Evolutionary conservation across 2,888 invertebrate genomes (phyloP).

Genomic region (Drosophila eohydei): DNA sequence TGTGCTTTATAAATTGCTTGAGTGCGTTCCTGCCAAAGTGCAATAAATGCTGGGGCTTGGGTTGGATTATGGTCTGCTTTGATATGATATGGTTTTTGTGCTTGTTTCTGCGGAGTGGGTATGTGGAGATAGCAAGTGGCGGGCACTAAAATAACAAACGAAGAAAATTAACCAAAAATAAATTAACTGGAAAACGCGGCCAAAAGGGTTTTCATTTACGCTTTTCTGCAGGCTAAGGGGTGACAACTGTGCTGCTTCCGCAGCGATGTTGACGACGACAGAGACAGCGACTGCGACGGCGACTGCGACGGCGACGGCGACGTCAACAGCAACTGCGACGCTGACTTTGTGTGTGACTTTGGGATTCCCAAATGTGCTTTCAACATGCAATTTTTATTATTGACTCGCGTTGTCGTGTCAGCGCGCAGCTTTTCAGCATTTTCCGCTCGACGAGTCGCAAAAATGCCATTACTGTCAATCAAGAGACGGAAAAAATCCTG

Average conservation of each 20-base stretch:
- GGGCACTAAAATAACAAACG: conserved; percentile 74
- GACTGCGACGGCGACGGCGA: conserved; percentile 24
- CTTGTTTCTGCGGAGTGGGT: conserved; percentile 5
- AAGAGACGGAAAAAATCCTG: conserved; percentile 61
- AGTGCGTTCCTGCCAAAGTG: conserved; percentile 72
- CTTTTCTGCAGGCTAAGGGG: conserved; percentile 41
- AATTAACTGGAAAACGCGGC: conserved; percentile 75
- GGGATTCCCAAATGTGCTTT: conserved; percentile 77
- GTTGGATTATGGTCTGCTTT: conserved; percentile 30
- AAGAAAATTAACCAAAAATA: conserved; percentile 79
- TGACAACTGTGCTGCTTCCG: conserved; percentile 70
- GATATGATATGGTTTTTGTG: conserved; percentile 7
- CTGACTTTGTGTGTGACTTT: conserved; percentile 65
- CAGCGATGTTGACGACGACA: neutral
- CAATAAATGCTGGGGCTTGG: conserved; percentile 67
- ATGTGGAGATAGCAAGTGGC: conserved; percentile 44
- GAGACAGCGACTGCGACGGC: conserved; percentile 25
- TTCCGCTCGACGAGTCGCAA: conserved; percentile 79
- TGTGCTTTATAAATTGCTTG: conserved; percentile 31
- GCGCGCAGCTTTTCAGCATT: conserved; percentile 75
- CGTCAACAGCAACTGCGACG: conserved; percentile 23
- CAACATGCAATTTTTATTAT: conserved; percentile 80
- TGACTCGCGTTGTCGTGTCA: conserved; percentile 77
- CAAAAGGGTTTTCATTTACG: conserved; percentile 70
- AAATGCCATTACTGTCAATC: conserved; percentile 81